Evolutionary conservation across 2,113 vertebrate genomes (phyloP).

Genomic region (Menidia beryllina): DNA sequence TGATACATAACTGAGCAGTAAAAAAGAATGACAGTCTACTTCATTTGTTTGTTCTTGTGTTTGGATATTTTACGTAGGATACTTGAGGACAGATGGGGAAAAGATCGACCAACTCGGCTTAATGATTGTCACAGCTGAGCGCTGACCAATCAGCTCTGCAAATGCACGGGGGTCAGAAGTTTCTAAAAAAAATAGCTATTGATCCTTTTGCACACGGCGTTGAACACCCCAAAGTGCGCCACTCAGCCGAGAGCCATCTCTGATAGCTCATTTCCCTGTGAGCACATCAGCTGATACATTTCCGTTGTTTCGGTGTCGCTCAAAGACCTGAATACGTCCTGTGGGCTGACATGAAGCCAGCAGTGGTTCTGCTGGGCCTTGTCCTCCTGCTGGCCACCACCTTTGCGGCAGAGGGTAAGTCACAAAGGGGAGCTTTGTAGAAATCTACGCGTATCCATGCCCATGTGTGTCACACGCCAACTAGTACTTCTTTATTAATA

Average conservation of each 20-base stretch:
- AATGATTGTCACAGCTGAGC: slow-evolving; percentile 68
- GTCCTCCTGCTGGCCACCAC: slow-evolving; percentile 60
- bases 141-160: slow-evolving; percentile 53
- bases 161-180: slow-evolving; percentile 50
- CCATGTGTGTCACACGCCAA: too few relatives aligned
- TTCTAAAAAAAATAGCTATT: slow-evolving; percentile 60
- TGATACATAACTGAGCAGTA: background rate
- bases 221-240: slow-evolving; percentile 37
- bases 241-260: slow-evolving; percentile 17
- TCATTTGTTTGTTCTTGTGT: background rate
- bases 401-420: slow-evolving; percentile 79
- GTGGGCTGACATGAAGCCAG: slow-evolving; percentile 69
- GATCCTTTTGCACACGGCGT: slow-evolving; percentile 46
- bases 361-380: slow-evolving; percentile 69
- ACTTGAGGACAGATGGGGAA: slow-evolving; percentile 41
- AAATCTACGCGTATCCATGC: too few relatives aligned
- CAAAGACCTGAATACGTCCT: slow-evolving; percentile 3
- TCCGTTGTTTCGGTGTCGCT: background rate
- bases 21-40: background rate
- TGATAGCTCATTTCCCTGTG: background rate
- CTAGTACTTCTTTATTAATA: too few relatives aligned
- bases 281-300: background rate
- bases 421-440: too few relatives aligned
- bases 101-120: slow-evolving; percentile 55
- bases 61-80: background rate